A percentile compares a stretch with the other conserved stretches of the same genome.
Evolutionary conservation across 2,888 invertebrate genomes (phyloP).

Genomic region (Orthosia gothica): DNA sequence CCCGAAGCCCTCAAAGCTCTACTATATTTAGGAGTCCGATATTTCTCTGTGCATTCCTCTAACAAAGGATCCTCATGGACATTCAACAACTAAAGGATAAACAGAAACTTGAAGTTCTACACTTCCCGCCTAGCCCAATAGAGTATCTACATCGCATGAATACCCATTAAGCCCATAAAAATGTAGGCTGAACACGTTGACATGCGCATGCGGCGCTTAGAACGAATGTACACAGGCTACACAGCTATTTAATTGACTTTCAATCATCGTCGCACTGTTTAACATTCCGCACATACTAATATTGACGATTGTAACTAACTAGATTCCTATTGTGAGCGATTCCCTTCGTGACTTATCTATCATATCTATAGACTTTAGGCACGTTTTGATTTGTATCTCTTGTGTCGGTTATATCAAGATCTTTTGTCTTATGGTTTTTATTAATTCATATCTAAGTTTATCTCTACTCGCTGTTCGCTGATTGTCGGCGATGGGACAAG

Average conservation of each 20-base stretch:
- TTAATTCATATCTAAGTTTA: too few species aligned
- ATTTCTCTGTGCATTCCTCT: neutral
- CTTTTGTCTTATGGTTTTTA: neutral
- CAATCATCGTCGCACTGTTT: conserved; percentile 41
- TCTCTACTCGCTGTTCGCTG: too few species aligned
- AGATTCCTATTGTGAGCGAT: conserved; percentile 3
- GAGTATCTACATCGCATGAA: neutral
- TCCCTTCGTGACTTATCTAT: conserved; percentile 19
- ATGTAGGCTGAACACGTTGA: conserved; percentile 23
- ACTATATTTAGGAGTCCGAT: neutral
- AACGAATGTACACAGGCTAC: conserved; percentile 25
- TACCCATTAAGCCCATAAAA: conserved; percentile 13
- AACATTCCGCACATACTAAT: conserved; percentile 44
- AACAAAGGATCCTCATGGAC: neutral
- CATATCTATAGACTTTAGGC: conserved; percentile 10
- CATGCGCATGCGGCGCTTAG: conserved; percentile 5
- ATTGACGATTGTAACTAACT: conserved; percentile 9
- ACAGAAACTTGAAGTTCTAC: neutral
- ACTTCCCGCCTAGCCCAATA: neutral
- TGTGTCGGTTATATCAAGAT: neutral
- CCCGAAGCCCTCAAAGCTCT: neutral
- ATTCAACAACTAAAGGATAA: neutral
- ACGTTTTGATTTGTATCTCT: conserved; percentile 19
- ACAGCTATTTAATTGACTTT: conserved; percentile 54
- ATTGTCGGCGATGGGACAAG: too few species aligned